Base-by-base conservation (phyloP, 2,797 vertebrate species). In the Semotilus atromaculatus region DNA sequence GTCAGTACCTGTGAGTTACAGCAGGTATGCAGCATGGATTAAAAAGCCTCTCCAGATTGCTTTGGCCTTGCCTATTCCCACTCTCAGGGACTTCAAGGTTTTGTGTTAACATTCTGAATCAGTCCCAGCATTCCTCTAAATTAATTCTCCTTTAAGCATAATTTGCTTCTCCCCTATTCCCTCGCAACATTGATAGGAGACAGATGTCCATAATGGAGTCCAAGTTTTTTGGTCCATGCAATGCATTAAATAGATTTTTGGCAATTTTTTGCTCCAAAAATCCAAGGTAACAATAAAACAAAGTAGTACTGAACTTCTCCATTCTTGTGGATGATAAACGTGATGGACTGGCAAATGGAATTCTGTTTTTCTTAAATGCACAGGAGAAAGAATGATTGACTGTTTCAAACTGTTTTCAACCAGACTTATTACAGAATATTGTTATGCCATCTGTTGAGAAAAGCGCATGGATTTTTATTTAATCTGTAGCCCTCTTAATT, bases 121-220 rank as follows among this genome's bases (percentile, higher is more conserved):
- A 93, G 91, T 93, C 89, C 89, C 88, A 80, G 85, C 87, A 89
- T 92, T 89, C 90, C 93, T 88, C 90, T 91, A 92, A 92, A 93
- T 91, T 87, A 91, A 86, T 82, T 91, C 88, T 92, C 91, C 91
- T 91, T 93, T 93, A 93, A 94, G 93, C 93, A 92, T 92, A 93
- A 92, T 94, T 89, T 89, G 87, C 89, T 48, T 48, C 92, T 93
- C 93, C 91, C 93, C 38, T 90, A 91, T 90, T 95, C 95, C 93
- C 92, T 91, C 89, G 90, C 92, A 94, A 91, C 94, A 94, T 95
- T 94, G 94, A 93, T 91, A 90, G 89, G 88, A 92, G 91, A 92
- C 93, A 94, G 93, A 93, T 94, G 93, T 94, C 93, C 91, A 90
- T 90, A 91, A 92, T 93, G 89, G 86, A 88, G 89, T 92, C 88